A percentile compares a stretch with the other conserved stretches of the same genome.
phyloP scores from a whole-genome alignment of 1,140 invertebrate genomes.

The Odontomachus brunneus region DNA sequence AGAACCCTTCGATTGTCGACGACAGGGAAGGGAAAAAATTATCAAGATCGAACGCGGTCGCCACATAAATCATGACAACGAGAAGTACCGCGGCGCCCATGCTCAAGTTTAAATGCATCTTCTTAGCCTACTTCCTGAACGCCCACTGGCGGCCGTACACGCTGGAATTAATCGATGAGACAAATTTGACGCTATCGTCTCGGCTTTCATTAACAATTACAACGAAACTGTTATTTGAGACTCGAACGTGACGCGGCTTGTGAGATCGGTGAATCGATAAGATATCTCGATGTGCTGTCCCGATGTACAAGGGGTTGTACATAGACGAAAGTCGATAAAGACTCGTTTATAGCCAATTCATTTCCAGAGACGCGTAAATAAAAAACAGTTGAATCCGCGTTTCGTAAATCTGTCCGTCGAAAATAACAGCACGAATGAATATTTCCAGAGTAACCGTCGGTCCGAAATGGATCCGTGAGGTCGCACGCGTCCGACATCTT shows the following conservation, averaged over 20 bases:
- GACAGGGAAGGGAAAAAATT: not conserved
- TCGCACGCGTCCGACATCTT: not conserved
- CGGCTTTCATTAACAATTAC: slow-evolving; percentile 62
- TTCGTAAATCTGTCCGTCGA: slow-evolving; percentile 51
- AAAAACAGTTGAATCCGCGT: slow-evolving; percentile 16
- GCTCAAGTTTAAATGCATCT: slow-evolving; percentile 21
- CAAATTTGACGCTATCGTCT: slow-evolving; percentile 41
- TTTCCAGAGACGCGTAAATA: not conserved
- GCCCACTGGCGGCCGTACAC: not conserved
- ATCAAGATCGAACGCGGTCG: slow-evolving; percentile 34
- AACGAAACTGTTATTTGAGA: slow-evolving; percentile 41
- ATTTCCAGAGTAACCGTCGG: not conserved
- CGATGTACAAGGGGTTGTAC: not conserved
- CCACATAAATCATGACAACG: slow-evolving; percentile 35
- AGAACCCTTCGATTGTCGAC: not conserved
- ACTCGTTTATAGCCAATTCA: slow-evolving; percentile 21
- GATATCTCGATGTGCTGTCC: slow-evolving; percentile 13
- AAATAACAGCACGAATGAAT: slow-evolving; percentile 30
- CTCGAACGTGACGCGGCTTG: not conserved
- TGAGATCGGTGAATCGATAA: slow-evolving; percentile 55
- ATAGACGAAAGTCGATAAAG: slow-evolving; percentile 50
- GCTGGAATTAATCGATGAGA: slow-evolving; percentile 42
- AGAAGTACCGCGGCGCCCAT: not conserved
- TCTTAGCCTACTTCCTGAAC: slow-evolving; percentile 21
- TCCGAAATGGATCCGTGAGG: not conserved